Percentiles rank a stretch among this genome's conserved stretches.
Conservation (phyloP, 2,113 vertebrate genomes). For the Fulica atra region DNA sequence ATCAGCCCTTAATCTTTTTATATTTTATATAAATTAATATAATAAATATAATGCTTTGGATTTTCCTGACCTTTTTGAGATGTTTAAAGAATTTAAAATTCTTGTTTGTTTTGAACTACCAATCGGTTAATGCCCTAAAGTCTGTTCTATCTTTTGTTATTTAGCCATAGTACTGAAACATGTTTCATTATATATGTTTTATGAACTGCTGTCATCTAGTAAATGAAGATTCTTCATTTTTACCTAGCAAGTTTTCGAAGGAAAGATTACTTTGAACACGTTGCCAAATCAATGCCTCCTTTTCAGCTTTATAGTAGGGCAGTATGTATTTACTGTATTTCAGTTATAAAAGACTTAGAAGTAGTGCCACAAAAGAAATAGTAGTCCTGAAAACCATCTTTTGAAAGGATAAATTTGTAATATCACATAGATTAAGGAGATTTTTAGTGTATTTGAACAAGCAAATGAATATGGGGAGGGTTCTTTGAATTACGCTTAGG, state of each 20-base stretch:
- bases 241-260: not conserved
- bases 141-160: not conserved
- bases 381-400: not conserved
- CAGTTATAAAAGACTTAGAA: not conserved
- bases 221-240: not conserved
- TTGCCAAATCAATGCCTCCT: not conserved
- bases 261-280: not conserved
- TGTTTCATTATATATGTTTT: not conserved
- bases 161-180: not conserved
- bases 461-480: not conserved
- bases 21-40: not conserved
- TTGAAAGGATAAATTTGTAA: not conserved
- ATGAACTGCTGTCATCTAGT: not conserved
- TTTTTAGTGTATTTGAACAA: conserved; percentile 15
- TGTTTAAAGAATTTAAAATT: not conserved
- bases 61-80: not conserved
- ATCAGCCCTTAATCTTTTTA: not conserved
- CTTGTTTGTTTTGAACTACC: not conserved
- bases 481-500: not conserved
- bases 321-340: not conserved
- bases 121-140: not conserved
- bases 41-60: not conserved
- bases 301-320: not conserved
- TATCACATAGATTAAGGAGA: not conserved
- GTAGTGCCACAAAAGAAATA: not conserved